A percentile compares a stretch with the other conserved stretches of the same genome.
These are phyloP conservation scores for Typhlichthys subterraneus DNA, from an alignment of 2,797 vertebrate species.

Conservation along the genomic window DNA sequence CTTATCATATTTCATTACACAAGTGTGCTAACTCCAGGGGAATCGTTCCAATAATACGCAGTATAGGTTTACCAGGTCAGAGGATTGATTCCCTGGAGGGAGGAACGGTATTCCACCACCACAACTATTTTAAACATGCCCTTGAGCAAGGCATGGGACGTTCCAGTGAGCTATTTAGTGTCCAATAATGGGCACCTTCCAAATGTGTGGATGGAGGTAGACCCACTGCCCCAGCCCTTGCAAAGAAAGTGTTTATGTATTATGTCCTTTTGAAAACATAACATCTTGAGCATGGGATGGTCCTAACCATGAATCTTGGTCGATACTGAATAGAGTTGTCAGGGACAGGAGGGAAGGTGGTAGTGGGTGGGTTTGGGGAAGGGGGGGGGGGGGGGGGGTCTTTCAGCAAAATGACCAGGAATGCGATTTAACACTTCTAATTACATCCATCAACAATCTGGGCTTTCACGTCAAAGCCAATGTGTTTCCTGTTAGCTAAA, in stretches of 20 bases:
- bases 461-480: slow-evolving; percentile 66
- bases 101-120: slow-evolving; percentile 5
- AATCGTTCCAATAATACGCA: slow-evolving; percentile 46
- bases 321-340: not conserved
- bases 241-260: too few species aligned
- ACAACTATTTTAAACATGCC: slow-evolving; percentile 14
- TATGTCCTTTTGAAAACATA: slow-evolving; percentile 1
- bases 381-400: slow-evolving; percentile 22
- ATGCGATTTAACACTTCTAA: slow-evolving; percentile 69
- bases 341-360: not conserved
- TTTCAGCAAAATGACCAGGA: slow-evolving; percentile 53
- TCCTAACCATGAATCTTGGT: slow-evolving; percentile 24
- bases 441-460: slow-evolving; percentile 70
- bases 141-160: slow-evolving; percentile 25
- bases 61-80: slow-evolving; percentile 48
- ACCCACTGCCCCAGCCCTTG: too few species aligned
- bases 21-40: slow-evolving; percentile 45
- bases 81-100: slow-evolving; percentile 28
- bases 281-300: not conserved
- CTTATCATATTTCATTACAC: slow-evolving; percentile 20
- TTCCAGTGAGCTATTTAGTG: slow-evolving; percentile 4
- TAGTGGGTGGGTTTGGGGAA: not conserved
- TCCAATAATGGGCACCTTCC: not conserved
- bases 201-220: too few species aligned
- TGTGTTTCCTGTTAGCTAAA: slow-evolving; percentile 74